phyloP scores from a whole-genome alignment of 2,888 invertebrate genomes.

The Athalia circularis region DNA sequence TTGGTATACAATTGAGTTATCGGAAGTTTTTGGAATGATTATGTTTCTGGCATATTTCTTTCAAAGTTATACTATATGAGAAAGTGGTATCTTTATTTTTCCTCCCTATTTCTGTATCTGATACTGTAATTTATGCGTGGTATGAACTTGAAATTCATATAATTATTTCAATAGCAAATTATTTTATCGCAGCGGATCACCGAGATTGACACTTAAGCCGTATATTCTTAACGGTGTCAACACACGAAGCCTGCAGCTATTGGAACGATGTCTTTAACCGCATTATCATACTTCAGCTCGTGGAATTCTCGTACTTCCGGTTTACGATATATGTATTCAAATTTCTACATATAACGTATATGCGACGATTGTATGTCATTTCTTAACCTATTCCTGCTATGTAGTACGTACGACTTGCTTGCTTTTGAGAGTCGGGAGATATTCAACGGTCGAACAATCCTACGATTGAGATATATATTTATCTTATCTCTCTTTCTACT shows the following conservation, averaged over 20 bases:
- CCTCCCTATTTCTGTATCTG: not conserved
- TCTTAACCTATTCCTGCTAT: not conserved
- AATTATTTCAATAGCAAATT: too few species aligned
- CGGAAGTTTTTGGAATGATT: too few species aligned
- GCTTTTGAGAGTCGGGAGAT: too few species aligned
- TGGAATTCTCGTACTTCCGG: constrained; percentile 37
- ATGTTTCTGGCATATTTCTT: not conserved
- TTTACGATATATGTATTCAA: not conserved
- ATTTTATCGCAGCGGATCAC: not conserved
- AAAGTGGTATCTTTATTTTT: not conserved
- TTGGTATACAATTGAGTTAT: too few species aligned
- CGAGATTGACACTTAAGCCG: not conserved
- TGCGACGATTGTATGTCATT: constrained; percentile 12
- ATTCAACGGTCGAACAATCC: constrained; percentile 24
- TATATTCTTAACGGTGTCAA: not conserved
- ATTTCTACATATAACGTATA: constrained; percentile 3
- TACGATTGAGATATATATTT: constrained; percentile 28
- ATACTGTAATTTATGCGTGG: too few species aligned
- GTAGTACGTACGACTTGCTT: not conserved
- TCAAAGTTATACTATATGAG: not conserved
- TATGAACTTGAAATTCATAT: too few species aligned
- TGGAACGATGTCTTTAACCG: not conserved
- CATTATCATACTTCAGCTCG: constrained; percentile 2
- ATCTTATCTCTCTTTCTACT: constrained; percentile 23
- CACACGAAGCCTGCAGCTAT: not conserved